Conservation (phyloP, 2,888 invertebrate genomes). For the Deilephila porcellus region DNA sequence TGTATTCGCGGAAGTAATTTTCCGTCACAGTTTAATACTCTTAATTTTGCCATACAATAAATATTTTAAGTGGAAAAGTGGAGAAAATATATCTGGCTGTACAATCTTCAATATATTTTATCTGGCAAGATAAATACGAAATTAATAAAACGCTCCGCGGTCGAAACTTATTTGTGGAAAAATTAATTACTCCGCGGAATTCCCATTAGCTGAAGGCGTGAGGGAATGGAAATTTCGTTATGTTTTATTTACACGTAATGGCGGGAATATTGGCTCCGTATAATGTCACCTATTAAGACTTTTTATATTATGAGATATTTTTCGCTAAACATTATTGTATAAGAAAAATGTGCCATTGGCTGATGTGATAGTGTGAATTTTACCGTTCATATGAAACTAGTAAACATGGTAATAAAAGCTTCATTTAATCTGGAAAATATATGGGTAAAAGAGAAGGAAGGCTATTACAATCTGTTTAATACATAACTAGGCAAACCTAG, state of each 20-base stretch:
- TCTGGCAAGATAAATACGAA: slow-evolving; percentile 52
- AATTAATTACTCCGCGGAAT: slow-evolving; percentile 66
- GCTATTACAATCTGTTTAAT: too few relatives aligned
- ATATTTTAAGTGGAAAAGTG: neutral
- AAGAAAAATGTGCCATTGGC: neutral
- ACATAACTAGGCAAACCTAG: too few relatives aligned
- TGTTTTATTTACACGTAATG: slow-evolving; percentile 5
- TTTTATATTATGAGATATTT: too few relatives aligned
- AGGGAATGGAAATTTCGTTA: neutral
- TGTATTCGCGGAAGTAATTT: too few relatives aligned
- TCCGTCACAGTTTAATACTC: too few relatives aligned
- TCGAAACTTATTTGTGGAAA: slow-evolving; percentile 62
- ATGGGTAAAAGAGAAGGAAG: too few relatives aligned
- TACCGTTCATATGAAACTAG: too few relatives aligned
- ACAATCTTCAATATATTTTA: neutral
- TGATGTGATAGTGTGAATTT: too few relatives aligned
- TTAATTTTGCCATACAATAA: neutral
- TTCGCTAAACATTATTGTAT: neutral
- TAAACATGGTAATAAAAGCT: too few relatives aligned
- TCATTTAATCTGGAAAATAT: too few relatives aligned
- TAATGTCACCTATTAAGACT: too few relatives aligned
- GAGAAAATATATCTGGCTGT: neutral
- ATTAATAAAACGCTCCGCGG: slow-evolving; percentile 58
- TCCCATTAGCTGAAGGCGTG: slow-evolving; percentile 48
- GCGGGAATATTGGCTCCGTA: neutral